Evolutionary conservation across 2,888 invertebrate species (phyloP), one percentile per base, ranked within the genome.

Genomic region (Drosophila kambysellisi): DNA sequence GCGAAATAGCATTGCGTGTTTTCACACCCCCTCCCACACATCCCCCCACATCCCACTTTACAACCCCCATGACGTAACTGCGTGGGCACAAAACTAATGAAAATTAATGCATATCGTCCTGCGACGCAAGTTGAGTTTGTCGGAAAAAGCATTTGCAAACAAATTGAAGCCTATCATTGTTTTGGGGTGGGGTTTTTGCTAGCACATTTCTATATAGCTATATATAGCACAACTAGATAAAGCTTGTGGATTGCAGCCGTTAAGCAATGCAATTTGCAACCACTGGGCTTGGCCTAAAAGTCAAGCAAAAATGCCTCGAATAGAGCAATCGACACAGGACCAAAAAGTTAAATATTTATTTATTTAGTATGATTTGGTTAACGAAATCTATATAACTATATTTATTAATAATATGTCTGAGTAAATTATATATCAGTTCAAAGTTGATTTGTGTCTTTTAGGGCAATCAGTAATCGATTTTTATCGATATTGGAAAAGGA

Each of bases 121-220:
- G 67, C 33, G 37, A 61, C 35, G 37, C 29, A 48, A 29, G 35
- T 43, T 41, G 17, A 12, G 41, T 2, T 3, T 6, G 32, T 29
- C 66, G 37, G 75, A 74, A 74, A 64, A 74, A 41, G 39, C 51
- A 15, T 64, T 52, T 51, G 39, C 20, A 59, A 63, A 76, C 81
- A 76, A 76, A 76, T 80, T 80, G 81, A 72, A 68, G 76, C 77
- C 58, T 81, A 78, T 71, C 71, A 64, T 60, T 64, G 54, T 17
- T 17, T n/a, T 20, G 50, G 51, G 50, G 11, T 25, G 39, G 43
- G 29, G 30, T 17, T 29, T 50, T 20, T 17, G 15, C 37, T 30
- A 41, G 32, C 53, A 53, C 25, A 25, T 12, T 29, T 37, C 11
- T 4, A 43, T 29, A 32, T 7, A 7, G 17, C 15, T 20, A 25